Evolutionary conservation across 2,113 vertebrate species (phyloP).

Genomic region (Rhinopomastus cyanomelas): DNA sequence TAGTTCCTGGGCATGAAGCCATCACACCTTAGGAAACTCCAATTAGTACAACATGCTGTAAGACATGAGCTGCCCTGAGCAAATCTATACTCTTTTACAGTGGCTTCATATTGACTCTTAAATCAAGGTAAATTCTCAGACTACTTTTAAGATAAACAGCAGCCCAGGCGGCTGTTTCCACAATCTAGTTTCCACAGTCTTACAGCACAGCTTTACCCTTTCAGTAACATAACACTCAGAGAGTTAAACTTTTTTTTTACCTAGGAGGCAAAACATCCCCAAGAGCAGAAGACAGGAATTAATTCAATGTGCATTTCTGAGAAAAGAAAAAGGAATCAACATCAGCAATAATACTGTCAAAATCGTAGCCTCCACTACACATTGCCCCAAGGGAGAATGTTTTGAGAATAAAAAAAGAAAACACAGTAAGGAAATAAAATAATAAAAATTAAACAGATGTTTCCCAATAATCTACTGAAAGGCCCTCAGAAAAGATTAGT

Average conservation of each 20-base stretch:
- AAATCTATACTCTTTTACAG: background rate
- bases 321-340: background rate
- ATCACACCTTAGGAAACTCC: constrained; percentile 58
- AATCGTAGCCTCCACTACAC: background rate
- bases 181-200: background rate
- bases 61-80: constrained; percentile 40
- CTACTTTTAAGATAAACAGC: background rate
- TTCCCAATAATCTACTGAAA: constrained; percentile 27
- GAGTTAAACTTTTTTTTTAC: background rate
- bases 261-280: background rate
- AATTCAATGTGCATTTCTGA: background rate
- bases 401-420: background rate
- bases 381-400: background rate
- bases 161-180: too few species aligned
- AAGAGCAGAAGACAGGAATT: background rate
- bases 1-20: constrained; percentile 55
- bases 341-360: background rate
- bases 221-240: background rate
- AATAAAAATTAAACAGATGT: constrained; percentile 18
- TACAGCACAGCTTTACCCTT: background rate
- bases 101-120: constrained; percentile 1
- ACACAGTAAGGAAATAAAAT: background rate
- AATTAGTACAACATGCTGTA: constrained; percentile 61
- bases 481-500: background rate
- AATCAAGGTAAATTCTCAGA: constrained; percentile 7